Evolutionary conservation across 1,140 invertebrate genomes (phyloP).

Genomic region (Drosophila sproati): DNA sequence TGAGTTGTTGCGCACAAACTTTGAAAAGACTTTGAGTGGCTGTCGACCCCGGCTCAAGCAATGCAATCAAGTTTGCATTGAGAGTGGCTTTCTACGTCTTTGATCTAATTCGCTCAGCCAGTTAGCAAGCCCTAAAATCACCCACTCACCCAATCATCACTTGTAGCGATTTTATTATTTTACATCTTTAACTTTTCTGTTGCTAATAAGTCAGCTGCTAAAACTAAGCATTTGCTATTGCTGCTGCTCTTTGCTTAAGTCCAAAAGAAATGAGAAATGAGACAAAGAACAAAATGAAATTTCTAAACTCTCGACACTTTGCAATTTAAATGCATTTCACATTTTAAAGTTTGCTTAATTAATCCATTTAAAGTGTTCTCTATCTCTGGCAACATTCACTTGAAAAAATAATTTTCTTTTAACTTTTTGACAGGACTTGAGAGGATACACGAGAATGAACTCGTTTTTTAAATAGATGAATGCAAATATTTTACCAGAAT

Average conservation of each 20-base stretch:
- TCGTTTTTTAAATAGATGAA: not conserved
- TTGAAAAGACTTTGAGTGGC: slow-evolving; percentile 66
- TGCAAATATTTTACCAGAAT: no score
- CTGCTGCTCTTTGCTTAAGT: not conserved
- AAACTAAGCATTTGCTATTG: not conserved
- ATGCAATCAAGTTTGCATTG: slow-evolving; percentile 57
- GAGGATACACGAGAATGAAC: not conserved
- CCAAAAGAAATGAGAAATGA: not conserved
- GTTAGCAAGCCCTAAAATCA: slow-evolving; percentile 10
- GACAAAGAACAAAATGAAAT: not conserved
- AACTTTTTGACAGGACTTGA: not conserved
- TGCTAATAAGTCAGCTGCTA: not conserved
- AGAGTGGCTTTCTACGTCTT: slow-evolving; percentile 71
- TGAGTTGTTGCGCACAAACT: slow-evolving; percentile 64
- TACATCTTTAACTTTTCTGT: slow-evolving; percentile 51
- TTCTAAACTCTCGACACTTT: not conserved
- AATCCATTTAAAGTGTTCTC: not conserved
- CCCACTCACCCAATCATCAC: not conserved
- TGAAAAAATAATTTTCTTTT: not conserved
- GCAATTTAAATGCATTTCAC: not conserved
- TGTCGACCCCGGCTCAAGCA: slow-evolving; percentile 27
- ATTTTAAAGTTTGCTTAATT: not conserved
- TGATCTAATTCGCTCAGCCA: slow-evolving; percentile 56
- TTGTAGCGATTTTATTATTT: slow-evolving; percentile 45
- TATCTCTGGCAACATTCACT: not conserved